Percentiles rank a stretch among this genome's conserved stretches.
Conservation (phyloP, 2,797 vertebrate species). For the Hippopotamyrus pictus region DNA sequence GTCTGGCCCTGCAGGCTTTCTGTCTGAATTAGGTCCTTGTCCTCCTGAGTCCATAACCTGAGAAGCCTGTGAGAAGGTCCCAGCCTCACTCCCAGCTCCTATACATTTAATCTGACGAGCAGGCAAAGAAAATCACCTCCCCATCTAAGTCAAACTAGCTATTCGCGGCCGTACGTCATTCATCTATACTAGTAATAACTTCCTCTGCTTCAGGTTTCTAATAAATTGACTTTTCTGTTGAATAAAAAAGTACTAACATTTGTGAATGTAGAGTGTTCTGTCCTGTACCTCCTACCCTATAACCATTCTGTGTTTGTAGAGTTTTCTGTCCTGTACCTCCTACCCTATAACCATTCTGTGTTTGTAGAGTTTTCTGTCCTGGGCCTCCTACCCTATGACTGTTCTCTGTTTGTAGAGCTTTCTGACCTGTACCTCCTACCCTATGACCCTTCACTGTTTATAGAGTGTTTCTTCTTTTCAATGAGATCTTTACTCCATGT, state of each 20-base stretch:
- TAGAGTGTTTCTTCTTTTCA: not conserved
- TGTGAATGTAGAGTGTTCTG: not conserved
- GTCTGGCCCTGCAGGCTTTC: not conserved
- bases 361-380: not conserved
- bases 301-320: not conserved
- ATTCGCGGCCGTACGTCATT: not conserved
- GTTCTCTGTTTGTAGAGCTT: not conserved
- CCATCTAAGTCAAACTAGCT: not conserved
- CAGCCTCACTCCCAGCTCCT: not conserved
- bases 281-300: not conserved
- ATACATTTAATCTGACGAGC: not conserved
- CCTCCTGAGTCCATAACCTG: not conserved
- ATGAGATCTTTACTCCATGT: not conserved
- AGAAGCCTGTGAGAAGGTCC: not conserved
- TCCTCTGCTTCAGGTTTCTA: not conserved
- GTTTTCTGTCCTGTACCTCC: not conserved
- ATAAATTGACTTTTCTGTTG: not conserved
- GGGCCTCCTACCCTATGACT: not conserved
- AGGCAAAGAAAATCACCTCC: not conserved
- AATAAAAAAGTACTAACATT: not conserved
- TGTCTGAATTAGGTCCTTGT: conserved; percentile 6
- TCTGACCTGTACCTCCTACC: not conserved
- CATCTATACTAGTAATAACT: not conserved
- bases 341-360: not conserved
- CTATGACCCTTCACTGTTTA: not conserved